Evolutionary conservation across 2,797 vertebrate species (phyloP), one percentile per base, ranked within the genome.

Genomic region (Epinephelus coioides): DNA sequence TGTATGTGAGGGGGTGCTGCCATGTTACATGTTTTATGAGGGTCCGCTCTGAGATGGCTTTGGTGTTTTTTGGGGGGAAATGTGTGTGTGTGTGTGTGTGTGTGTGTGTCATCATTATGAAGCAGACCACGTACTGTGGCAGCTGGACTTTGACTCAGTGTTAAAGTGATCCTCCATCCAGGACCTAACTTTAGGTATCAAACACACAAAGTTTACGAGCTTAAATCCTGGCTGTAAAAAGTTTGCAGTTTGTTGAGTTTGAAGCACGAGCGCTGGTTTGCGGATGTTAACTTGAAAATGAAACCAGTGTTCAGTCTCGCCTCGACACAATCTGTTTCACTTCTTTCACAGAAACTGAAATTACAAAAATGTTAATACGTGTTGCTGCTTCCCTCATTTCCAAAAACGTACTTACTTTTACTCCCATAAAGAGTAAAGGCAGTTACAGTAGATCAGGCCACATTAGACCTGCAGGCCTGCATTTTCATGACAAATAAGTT

Each of bases 1-100:
- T 30, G 70, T 49, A 5, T 40, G 63, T 40, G 79, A 30, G 84
- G 68, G 72, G 67, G 75, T 7, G 30, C 68, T 74, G 72, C 49
- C 78, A 46, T 64, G 74, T 69, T 61, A 18, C 43, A 46, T 73
- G 85, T 81, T 90, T 91, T 91, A 91, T 17, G 78, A 85, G 78
- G 59, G 74, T 72, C 64, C 40, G 73, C 44, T 49, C 44, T n/a
- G 14, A 69, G 71, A 12, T 21, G n/a, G 43, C 66, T 71, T 63
- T 78, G 56, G 73, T 59, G 84, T 73, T 76, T 76, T 65, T 30
- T 0, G 0, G 21, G 72, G 43, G 23, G 56, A 15, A 46, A 50
- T 59, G 70, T 72, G 81, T 57, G 79, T 71, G 78, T 77, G 25
- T 0, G 62, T 38, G 18, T 21, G 21, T 21, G 23, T 23, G 23